Conservation (phyloP, 2,888 invertebrate species). For the Keiferia lycopersicella region DNA sequence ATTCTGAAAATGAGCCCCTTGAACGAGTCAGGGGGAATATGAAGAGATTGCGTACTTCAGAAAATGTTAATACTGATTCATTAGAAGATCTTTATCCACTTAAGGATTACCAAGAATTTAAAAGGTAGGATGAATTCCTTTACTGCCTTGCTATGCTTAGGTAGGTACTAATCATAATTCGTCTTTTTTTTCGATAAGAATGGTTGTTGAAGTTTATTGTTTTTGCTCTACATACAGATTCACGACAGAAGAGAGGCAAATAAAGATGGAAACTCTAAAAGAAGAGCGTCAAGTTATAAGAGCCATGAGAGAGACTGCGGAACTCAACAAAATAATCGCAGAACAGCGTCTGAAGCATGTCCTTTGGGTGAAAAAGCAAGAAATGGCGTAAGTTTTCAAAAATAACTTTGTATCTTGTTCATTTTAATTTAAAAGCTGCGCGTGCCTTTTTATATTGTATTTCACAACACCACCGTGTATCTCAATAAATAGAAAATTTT, state of each 20-base stretch:
- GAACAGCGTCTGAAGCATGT: conserved; percentile 80
- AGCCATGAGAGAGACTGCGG: conserved; percentile 81
- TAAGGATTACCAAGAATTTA: conserved; percentile 44
- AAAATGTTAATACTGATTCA: not conserved
- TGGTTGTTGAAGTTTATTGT: no score
- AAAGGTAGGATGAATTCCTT: conserved; percentile 54
- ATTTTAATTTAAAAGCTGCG: not conserved
- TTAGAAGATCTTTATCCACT: not conserved
- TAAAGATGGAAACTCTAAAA: conserved; percentile 68
- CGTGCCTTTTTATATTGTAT: not conserved
- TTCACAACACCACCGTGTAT: not conserved
- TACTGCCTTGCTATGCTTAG: not conserved
- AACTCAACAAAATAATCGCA: conserved; percentile 83
- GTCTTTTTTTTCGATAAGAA: no score
- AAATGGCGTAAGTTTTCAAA: conserved; percentile 59
- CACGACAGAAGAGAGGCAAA: conserved; percentile 56
- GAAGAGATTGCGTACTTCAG: no score
- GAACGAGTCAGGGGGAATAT: not conserved
- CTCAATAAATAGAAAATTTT: not conserved
- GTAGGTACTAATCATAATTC: no score
- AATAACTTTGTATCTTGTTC: not conserved
- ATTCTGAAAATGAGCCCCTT: conserved; percentile 40
- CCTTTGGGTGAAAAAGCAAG: conserved; percentile 69
- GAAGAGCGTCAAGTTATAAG: conserved; percentile 68
- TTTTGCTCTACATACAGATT: conserved; percentile 40